Evolutionary conservation across 2,113 vertebrate genomes (phyloP).

Genomic region (Sturnira hondurensis): DNA sequence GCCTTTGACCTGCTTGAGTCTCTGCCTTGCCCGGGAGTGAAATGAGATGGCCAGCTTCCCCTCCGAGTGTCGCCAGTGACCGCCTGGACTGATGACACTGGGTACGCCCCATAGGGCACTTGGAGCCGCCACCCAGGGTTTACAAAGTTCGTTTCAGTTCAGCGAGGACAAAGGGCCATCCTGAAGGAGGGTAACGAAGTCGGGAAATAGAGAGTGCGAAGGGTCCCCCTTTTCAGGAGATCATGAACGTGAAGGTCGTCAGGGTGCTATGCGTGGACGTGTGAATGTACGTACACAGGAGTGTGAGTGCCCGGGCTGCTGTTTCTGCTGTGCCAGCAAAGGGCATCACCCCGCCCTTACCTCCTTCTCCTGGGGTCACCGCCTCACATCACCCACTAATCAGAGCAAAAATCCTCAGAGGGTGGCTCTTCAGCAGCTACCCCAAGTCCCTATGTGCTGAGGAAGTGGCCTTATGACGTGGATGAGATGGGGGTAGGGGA

Average conservation of each 20-base stretch:
- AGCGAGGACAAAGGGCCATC: neutral
- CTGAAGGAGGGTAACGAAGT: neutral
- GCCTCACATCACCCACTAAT: neutral
- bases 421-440: neutral
- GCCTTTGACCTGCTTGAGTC: neutral
- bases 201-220: neutral
- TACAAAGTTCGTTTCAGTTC: neutral
- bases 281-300: neutral
- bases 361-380: neutral
- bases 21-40: neutral
- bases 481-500: neutral
- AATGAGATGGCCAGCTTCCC: neutral
- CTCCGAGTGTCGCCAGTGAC: neutral
- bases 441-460: neutral
- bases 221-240: neutral
- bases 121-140: neutral
- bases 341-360: neutral
- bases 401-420: neutral
- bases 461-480: neutral
- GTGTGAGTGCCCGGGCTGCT: neutral
- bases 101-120: accelerated
- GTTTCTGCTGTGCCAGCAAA: neutral
- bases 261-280: neutral
- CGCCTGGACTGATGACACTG: neutral
- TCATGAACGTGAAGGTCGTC: neutral